A percentile compares a stretch with the other conserved stretches of the same genome.
These are phyloP conservation scores for Sympetrum striolatum DNA, from an alignment of 2,888 invertebrate species.

Conservation along the genomic window DNA sequence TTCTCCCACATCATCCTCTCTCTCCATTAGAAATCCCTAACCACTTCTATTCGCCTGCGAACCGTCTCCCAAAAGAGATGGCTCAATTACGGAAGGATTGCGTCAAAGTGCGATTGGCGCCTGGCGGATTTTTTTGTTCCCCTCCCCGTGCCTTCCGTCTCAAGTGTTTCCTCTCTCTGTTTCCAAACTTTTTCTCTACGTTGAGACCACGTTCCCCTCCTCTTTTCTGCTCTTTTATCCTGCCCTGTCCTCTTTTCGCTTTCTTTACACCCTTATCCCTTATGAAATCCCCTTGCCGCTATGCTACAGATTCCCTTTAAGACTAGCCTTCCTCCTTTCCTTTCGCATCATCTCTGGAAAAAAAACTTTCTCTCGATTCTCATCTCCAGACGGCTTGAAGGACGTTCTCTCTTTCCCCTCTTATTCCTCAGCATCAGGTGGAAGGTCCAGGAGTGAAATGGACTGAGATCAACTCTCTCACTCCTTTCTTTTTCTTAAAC, in stretches of 20 bases:
- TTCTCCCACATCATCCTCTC: neutral
- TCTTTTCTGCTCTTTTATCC: neutral
- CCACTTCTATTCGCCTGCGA: neutral
- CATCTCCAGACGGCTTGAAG: constrained; percentile 13
- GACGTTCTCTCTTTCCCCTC: neutral
- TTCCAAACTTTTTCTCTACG: neutral
- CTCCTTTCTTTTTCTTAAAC: neutral
- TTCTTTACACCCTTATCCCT: neutral
- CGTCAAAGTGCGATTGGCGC: constrained; percentile 16
- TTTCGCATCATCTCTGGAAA: neutral
- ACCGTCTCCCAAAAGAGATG: neutral
- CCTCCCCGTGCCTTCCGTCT: neutral
- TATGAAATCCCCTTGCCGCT: constrained; percentile 18
- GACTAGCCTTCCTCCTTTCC: neutral
- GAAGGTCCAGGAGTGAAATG: neutral
- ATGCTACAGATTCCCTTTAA: neutral
- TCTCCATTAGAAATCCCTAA: neutral
- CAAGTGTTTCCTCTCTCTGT: neutral
- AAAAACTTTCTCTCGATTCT: neutral
- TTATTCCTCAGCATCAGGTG: neutral
- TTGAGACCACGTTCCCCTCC: neutral
- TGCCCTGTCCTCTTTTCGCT: neutral
- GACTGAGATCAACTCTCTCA: neutral
- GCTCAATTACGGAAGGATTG: constrained; percentile 28
- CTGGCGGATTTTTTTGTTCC: neutral